Evolutionary conservation across 1,140 invertebrate species (phyloP).

Genomic region (Plectus sambesii): DNA sequence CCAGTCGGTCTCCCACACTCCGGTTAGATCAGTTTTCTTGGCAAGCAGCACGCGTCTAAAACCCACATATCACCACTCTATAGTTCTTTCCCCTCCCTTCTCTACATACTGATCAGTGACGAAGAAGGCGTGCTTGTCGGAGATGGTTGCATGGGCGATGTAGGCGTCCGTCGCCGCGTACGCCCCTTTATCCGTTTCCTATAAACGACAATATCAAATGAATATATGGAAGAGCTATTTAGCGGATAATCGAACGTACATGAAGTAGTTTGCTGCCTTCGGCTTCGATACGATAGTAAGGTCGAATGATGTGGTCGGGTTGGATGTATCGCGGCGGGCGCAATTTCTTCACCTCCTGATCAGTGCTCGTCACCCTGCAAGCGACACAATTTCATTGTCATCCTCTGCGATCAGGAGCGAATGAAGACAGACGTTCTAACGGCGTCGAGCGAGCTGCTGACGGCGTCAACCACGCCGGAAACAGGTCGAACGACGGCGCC

Average conservation of each 20-base stretch:
- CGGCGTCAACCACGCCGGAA: slow-evolving; percentile 91
- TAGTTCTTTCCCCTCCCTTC: neutral
- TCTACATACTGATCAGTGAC: slow-evolving; percentile 72
- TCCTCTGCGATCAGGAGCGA: too few species aligned
- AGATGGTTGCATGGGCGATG: slow-evolving; percentile 61
- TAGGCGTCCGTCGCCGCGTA: slow-evolving; percentile 75
- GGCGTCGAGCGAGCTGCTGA: slow-evolving; percentile 81
- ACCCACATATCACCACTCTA: slow-evolving; percentile 1
- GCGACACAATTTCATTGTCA: too few species aligned
- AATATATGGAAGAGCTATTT: slow-evolving; percentile 12
- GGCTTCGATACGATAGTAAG: slow-evolving; percentile 70
- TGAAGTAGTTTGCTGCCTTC: slow-evolving; percentile 57
- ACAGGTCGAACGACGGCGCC: slow-evolving; percentile 86
- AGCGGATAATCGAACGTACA: too few species aligned
- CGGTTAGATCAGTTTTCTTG: slow-evolving; percentile 25
- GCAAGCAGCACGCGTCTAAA: slow-evolving; percentile 22
- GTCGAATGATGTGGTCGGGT: slow-evolving; percentile 67
- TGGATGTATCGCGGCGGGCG: slow-evolving; percentile 73
- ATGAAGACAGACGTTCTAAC: slow-evolving; percentile 63
- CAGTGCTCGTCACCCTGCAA: slow-evolving; percentile 66
- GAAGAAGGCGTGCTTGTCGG: slow-evolving; percentile 63
- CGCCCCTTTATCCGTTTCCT: slow-evolving; percentile 75
- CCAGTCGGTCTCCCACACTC: slow-evolving; percentile 29
- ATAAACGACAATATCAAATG: slow-evolving; percentile 26
- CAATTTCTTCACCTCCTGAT: slow-evolving; percentile 63